Conservation (phyloP, 2,113 vertebrate genomes). For the Erpornis zantholeuca region DNA sequence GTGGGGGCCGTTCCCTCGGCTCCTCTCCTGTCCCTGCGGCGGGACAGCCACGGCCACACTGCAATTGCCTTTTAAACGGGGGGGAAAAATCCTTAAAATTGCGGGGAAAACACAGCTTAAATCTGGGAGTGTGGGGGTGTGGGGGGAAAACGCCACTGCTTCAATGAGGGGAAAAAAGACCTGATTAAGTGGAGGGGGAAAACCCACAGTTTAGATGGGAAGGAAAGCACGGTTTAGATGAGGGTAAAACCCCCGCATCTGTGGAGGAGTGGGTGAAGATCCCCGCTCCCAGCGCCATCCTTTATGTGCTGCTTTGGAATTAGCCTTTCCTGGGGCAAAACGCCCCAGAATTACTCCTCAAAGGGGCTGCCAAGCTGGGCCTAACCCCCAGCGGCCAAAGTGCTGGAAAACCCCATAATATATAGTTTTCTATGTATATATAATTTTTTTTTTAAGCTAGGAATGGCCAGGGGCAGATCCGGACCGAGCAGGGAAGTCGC, state of each 20-base stretch:
- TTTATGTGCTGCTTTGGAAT: not conserved
- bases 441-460: not conserved
- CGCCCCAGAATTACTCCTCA: not conserved
- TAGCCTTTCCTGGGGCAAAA: not conserved
- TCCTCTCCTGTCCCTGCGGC: not conserved
- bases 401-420: fast-evolving
- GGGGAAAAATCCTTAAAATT: fast-evolving
- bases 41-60: not conserved
- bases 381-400: not conserved
- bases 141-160: fast-evolving
- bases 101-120: not conserved
- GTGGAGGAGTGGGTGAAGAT: not conserved
- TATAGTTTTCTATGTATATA: too few relatives aligned
- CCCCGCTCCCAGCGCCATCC: not conserved
- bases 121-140: not conserved
- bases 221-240: not conserved
- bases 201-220: not conserved
- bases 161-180: fast-evolving
- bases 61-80: not conserved
- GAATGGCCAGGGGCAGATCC: too few relatives aligned
- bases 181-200: fast-evolving
- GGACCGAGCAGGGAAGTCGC: not conserved
- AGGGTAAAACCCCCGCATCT: not conserved
- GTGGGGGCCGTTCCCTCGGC: not conserved
- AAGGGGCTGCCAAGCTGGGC: not conserved